Evolutionary conservation across 2,888 invertebrate genomes (phyloP).

Genomic region (Masnerella sp.): DNA sequence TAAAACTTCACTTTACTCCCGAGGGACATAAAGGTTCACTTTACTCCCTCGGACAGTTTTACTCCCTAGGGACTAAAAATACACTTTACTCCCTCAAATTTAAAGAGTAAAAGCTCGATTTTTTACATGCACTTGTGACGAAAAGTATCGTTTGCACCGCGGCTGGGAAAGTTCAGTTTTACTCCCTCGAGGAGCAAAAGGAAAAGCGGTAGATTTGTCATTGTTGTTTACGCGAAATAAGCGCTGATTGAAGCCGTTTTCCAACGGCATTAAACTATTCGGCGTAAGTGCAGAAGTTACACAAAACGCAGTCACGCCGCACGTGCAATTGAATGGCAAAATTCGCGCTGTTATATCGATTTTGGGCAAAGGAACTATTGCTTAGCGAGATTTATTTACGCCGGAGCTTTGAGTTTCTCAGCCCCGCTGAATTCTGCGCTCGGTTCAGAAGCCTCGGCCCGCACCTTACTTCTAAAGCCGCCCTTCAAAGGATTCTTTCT

Average conservation of each 20-base stretch:
- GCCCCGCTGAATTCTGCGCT: constrained; percentile 44
- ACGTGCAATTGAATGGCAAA: constrained; percentile 17
- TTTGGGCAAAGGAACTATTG: constrained; percentile 19
- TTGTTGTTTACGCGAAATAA: constrained; percentile 11
- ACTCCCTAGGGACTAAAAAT: no score
- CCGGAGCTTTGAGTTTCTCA: constrained; percentile 35
- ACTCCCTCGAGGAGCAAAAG: no score
- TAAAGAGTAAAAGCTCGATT: no score
- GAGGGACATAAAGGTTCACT: no score
- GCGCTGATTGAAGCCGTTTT: constrained; percentile 5
- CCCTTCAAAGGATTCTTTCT: constrained; percentile 39
- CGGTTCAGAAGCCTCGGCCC: constrained; percentile 33
- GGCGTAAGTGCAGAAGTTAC: constrained; percentile 4
- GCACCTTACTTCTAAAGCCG: constrained; percentile 37
- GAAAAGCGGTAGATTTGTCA: no score
- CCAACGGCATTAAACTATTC: constrained; percentile 6
- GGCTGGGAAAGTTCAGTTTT: no score
- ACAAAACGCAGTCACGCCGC: constrained; percentile 10
- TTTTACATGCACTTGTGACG: no score
- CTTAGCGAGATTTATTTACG: constrained; percentile 46
- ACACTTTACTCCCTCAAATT: no score
- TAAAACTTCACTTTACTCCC: no score
- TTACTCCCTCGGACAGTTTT: no score
- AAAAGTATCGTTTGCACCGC: no score
- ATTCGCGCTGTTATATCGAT: constrained; percentile 39